Evolutionary conservation across 2,888 invertebrate species (phyloP).

Genomic region (Camponotus fellah): DNA sequence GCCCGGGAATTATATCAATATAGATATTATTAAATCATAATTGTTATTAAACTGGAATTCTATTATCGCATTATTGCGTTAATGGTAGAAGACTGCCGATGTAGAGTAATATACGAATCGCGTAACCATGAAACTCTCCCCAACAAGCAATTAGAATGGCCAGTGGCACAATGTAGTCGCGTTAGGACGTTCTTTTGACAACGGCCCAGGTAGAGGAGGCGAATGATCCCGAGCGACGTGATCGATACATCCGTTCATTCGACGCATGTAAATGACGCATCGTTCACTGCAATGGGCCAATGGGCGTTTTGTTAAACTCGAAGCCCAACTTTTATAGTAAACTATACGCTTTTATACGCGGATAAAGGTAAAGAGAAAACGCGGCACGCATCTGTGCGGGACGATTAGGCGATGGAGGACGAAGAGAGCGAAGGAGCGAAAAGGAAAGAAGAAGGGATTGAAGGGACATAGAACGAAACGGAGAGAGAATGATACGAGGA

Average conservation of each 20-base stretch:
- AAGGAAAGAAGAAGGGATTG: slow-evolving; percentile 34
- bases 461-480: neutral
- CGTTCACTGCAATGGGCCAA: slow-evolving; percentile 72
- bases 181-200: slow-evolving; percentile 33
- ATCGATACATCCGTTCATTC: slow-evolving; percentile 71
- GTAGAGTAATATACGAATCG: neutral
- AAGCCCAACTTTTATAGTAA: slow-evolving; percentile 77
- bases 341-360: slow-evolving; percentile 77
- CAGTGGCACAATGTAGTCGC: slow-evolving; percentile 19
- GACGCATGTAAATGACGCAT: slow-evolving; percentile 73
- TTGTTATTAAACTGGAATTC: slow-evolving; percentile 1
- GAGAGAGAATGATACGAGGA: slow-evolving; percentile 36
- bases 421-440: slow-evolving; percentile 7
- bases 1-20: neutral
- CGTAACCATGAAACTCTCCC: neutral
- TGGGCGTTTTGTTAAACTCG: slow-evolving; percentile 74
- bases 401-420: slow-evolving; percentile 79
- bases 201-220: slow-evolving; percentile 7
- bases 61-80: neutral
- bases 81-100: neutral
- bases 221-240: slow-evolving; percentile 52
- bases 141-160: slow-evolving; percentile 30
- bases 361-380: slow-evolving; percentile 68
- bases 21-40: neutral
- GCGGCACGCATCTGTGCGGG: slow-evolving; percentile 83